phyloP scores from a whole-genome alignment of 1,140 invertebrate genomes.

The Hormaphis cornu region DNA sequence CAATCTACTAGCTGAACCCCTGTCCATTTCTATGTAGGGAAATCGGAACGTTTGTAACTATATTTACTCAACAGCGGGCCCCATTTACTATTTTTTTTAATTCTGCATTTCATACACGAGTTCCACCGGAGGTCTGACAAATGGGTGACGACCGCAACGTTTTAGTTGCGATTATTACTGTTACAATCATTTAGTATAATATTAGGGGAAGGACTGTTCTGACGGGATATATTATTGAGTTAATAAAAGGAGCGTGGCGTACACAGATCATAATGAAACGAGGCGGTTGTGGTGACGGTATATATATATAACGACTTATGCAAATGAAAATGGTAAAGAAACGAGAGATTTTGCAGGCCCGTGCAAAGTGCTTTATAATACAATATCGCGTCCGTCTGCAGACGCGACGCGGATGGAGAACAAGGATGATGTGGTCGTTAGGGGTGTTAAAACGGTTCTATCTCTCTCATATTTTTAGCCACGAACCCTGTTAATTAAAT shows the following conservation, averaged over 20 bases:
- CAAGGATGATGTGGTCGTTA: constrained; percentile 12
- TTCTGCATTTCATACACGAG: no score
- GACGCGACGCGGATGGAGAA: background rate
- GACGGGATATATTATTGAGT: constrained; percentile 19
- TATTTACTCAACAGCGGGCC: no score
- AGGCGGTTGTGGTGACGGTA: no score
- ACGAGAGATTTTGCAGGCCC: constrained; percentile 23
- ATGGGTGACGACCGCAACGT: background rate
- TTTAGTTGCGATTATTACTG: constrained; percentile 14
- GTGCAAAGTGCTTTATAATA: constrained; percentile 23
- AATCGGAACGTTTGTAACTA: no score
- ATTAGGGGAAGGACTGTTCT: background rate
- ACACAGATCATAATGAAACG: constrained; percentile 1
- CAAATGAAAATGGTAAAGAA: constrained; percentile 30
- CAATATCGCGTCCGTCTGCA: constrained; percentile 7
- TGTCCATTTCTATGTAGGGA: no score
- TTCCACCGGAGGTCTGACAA: no score
- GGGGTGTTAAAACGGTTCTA: constrained; percentile 16
- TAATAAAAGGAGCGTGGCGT: constrained; percentile 5
- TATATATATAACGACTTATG: constrained; percentile 30
- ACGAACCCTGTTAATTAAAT: constrained; percentile 29
- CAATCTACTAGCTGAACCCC: no score
- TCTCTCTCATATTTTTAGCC: constrained; percentile 21
- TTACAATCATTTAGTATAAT: background rate
- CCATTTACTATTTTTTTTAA: no score